These are phyloP conservation scores for Eristalis arbustorum DNA, from an alignment of 2,888 invertebrate species.

Conservation along the genomic window DNA sequence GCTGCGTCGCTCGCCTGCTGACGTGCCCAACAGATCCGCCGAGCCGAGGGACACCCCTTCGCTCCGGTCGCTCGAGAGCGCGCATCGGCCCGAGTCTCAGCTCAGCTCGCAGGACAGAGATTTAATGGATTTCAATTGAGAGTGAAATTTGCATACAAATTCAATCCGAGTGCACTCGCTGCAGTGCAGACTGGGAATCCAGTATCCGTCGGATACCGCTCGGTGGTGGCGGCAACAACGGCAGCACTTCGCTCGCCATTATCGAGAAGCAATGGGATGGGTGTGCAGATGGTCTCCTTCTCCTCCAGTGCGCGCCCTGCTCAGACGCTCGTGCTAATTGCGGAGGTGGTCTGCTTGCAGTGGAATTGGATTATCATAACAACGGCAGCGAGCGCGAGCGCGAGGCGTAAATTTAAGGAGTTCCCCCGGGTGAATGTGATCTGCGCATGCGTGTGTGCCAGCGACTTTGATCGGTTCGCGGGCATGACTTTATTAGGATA, in stretches of 20 bases:
- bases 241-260: slow-evolving; percentile 54
- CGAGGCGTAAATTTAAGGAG: slow-evolving; percentile 67
- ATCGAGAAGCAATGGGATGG: slow-evolving; percentile 66
- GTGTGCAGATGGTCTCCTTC: slow-evolving; percentile 33
- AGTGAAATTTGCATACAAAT: slow-evolving; percentile 69
- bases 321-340: slow-evolving; percentile 54
- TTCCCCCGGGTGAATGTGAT: slow-evolving; percentile 49
- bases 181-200: slow-evolving; percentile 19
- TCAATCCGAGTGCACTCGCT: slow-evolving; percentile 50
- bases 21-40: slow-evolving; percentile 61
- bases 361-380: slow-evolving; percentile 69
- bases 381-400: slow-evolving; percentile 47
- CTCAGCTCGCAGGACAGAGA: slow-evolving; percentile 46
- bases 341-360: slow-evolving; percentile 62
- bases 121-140: slow-evolving; percentile 66
- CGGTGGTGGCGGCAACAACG: slow-evolving; percentile 19
- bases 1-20: slow-evolving; percentile 17
- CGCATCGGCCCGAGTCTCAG: not conserved
- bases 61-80: not conserved
- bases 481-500: slow-evolving; percentile 67
- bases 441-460: slow-evolving; percentile 48
- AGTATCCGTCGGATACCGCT: slow-evolving; percentile 9
- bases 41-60: not conserved
- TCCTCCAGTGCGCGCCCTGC: not conserved
- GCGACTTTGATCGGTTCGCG: slow-evolving; percentile 30